A percentile compares a stretch with the other conserved stretches of the same genome.
Evolutionary conservation across 2,797 vertebrate species (phyloP).

Genomic region (Prionace glauca): DNA sequence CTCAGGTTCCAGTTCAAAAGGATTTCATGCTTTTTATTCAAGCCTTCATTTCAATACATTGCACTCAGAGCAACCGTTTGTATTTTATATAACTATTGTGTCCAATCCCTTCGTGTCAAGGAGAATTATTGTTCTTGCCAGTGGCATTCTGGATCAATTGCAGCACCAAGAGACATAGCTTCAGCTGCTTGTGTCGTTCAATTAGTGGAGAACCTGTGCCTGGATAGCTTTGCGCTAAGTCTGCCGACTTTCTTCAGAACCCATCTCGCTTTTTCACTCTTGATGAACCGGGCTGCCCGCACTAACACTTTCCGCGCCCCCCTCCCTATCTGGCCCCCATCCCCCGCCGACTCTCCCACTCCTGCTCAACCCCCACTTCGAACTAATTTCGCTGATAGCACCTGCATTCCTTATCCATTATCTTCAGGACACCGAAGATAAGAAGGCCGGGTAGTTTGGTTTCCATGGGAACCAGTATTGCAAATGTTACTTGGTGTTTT

Average conservation of each 20-base stretch:
- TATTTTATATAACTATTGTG: conserved; percentile 14
- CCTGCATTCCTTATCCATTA: neutral
- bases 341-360: too few relatives aligned
- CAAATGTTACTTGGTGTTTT: neutral
- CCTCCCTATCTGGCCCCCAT: neutral
- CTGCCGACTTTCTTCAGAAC: conserved; percentile 13
- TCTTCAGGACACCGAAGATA: neutral
- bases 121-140: conserved; percentile 24
- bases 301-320: too few relatives aligned
- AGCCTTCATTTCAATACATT: neutral
- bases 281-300: neutral
- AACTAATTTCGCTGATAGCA: neutral
- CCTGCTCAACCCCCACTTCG: too few relatives aligned
- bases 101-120: neutral
- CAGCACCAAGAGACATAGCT: neutral
- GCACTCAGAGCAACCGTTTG: neutral
- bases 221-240: neutral
- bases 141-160: conserved; percentile 13
- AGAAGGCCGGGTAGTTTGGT: neutral
- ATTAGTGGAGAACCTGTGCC: neutral
- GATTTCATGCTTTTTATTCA: conserved; percentile 8
- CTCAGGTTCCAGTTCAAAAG: conserved; percentile 17
- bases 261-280: neutral
- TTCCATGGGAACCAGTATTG: neutral
- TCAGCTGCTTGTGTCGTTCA: neutral